phyloP scores from a whole-genome alignment of 2,113 vertebrate species.

The Coracopsis vasa region DNA sequence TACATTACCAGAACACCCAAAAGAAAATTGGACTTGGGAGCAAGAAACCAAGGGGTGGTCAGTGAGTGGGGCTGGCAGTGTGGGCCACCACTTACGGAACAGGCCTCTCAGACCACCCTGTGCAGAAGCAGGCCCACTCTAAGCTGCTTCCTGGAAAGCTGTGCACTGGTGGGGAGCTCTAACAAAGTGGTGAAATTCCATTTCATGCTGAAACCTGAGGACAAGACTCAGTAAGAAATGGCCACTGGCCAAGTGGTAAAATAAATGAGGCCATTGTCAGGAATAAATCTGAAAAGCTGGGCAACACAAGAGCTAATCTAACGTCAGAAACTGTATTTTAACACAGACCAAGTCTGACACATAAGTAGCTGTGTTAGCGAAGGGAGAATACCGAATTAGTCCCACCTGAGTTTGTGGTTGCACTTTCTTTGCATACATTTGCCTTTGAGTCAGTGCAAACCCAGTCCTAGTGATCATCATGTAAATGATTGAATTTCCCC shows the following conservation, averaged over 20 bases:
- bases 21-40: neutral
- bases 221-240: neutral
- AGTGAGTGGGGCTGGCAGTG: fast-evolving
- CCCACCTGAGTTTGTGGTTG: neutral
- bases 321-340: neutral
- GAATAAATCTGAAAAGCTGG: constrained; percentile 1
- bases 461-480: neutral
- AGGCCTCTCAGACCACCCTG: neutral
- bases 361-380: neutral
- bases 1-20: neutral
- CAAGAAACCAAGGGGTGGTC: neutral
- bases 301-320: neutral
- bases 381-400: neutral
- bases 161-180: neutral
- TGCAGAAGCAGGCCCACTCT: neutral
- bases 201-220: neutral
- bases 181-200: neutral
- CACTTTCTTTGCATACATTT: neutral
- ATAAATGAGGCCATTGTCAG: neutral
- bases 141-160: neutral
- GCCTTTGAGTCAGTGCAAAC: neutral
- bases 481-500: neutral
- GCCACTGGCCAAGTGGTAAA: neutral
- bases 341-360: neutral
- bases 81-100: fast-evolving